Evolutionary conservation across 2,113 vertebrate species (phyloP).

Genomic region (Sturnus vulgaris): DNA sequence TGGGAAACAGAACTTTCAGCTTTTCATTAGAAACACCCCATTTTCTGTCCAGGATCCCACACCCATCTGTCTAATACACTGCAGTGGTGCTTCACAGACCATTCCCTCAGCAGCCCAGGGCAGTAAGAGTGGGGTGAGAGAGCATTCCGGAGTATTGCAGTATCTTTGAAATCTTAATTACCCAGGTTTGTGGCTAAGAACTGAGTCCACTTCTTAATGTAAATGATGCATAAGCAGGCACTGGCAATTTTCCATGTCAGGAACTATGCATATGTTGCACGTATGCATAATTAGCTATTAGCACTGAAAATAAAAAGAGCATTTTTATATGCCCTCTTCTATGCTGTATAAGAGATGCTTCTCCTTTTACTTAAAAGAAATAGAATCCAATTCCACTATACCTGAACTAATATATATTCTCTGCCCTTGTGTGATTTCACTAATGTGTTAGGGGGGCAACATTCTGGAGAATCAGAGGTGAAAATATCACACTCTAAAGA

Average conservation of each 20-base stretch:
- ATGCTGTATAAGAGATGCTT: background rate
- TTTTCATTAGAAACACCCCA: background rate
- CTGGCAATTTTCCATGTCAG: background rate
- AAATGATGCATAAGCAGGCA: background rate
- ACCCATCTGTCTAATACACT: background rate
- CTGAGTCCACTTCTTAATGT: background rate
- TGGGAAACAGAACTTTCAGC: slow-evolving; percentile 7
- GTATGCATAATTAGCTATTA: background rate
- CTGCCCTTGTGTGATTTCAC: background rate
- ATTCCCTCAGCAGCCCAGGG: background rate
- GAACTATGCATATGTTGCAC: background rate
- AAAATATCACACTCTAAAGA: background rate
- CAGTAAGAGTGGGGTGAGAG: background rate
- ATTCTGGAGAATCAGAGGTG: background rate
- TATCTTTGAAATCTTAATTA: background rate
- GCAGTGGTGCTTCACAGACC: background rate
- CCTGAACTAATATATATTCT: background rate
- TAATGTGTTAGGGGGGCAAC: accelerated
- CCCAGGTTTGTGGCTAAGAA: background rate
- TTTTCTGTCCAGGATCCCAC: background rate
- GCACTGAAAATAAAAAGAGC: accelerated
- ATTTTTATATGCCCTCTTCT: background rate
- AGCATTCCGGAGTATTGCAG: background rate
- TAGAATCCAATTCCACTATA: background rate
- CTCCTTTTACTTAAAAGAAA: background rate